Evolutionary conservation across 2,888 invertebrate genomes (phyloP).

Genomic region (Holacanthella duospinosa): DNA sequence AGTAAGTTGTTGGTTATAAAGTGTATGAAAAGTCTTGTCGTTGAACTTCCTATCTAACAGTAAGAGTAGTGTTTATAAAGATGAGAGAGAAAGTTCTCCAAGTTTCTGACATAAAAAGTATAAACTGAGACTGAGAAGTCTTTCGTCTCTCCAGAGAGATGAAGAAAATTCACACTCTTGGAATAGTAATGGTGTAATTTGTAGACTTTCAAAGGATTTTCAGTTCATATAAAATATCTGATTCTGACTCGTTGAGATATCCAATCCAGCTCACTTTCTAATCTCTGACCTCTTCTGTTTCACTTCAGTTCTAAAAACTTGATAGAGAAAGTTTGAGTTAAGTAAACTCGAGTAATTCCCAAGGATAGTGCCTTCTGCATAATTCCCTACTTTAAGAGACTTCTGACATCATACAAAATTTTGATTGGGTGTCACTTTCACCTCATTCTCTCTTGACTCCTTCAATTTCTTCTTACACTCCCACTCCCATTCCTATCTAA

Average conservation of each 20-base stretch:
- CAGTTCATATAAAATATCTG: not conserved
- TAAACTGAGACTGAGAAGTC: not conserved
- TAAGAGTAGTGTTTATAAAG: too few relatives aligned
- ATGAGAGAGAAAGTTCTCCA: slow-evolving; percentile 1
- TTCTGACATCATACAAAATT: not conserved
- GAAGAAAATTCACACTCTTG: not conserved
- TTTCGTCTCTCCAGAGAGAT: not conserved
- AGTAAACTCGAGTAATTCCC: not conserved
- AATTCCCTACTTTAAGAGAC: not conserved
- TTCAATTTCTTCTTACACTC: too few relatives aligned
- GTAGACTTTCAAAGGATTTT: slow-evolving; percentile 4
- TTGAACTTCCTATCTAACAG: too few relatives aligned
- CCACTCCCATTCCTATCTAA: too few relatives aligned
- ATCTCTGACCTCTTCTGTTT: not conserved
- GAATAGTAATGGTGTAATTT: slow-evolving; percentile 2
- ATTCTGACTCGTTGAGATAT: not conserved
- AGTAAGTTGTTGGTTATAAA: too few relatives aligned
- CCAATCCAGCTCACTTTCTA: slow-evolving; percentile 1
- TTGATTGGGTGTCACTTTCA: not conserved
- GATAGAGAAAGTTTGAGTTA: not conserved
- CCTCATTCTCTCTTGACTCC: not conserved
- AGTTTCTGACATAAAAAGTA: slow-evolving; percentile 3
- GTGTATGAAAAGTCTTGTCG: too few relatives aligned
- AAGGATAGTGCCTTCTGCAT: too few relatives aligned
- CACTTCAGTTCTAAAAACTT: not conserved